Base-by-base conservation (phyloP, 2,797 vertebrate species). In the Eulemur mongoz region DNA sequence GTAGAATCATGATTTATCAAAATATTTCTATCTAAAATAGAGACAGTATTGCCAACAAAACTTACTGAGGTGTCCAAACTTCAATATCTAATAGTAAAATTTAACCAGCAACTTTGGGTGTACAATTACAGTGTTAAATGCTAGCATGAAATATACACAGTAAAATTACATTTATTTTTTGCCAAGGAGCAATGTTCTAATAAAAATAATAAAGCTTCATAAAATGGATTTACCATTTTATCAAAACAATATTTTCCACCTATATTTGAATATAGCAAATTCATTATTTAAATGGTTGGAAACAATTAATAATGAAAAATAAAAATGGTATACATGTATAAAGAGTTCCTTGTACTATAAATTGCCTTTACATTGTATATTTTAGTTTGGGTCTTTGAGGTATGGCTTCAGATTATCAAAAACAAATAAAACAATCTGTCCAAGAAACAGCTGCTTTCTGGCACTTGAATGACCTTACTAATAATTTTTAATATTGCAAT, bases 401-500 rank as follows among this genome's bases (percentile, higher is more conserved):
- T 61, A 17, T 27, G 13, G 63, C 18, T 57, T 95, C 63, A 45
- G 43, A 89, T 70, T 76, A 81, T 43, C 65, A 89, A 86, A 86
- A 92, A 52, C 35, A 73, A 73, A 61, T 79, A n/a, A 63, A 38
- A 83, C 52, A 59, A 61, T 73, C 27, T 61, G 32, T 91, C 61
- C n/a, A 61, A 89, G 48, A 88, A 73, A 81, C 38, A 80, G 63
- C 27, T 93, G 22, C 67, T 85, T 94, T 91, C 59, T 76, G 48
- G 50, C 75, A 95, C 88, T 94, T 97, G 84, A 45, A 70, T 82
- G 87, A 90, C 59, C 81, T 81, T 65, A 59, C 35, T 91, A 80
- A 91, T 93, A 89, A 40, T 78, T 89, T 93, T 96, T 85, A 93
- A 82, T 78, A 94, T 65, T 85, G 30, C 88, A 95, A 73, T 43